Conservation (phyloP, 2,797 vertebrate species). For the Falco rusticolus region DNA sequence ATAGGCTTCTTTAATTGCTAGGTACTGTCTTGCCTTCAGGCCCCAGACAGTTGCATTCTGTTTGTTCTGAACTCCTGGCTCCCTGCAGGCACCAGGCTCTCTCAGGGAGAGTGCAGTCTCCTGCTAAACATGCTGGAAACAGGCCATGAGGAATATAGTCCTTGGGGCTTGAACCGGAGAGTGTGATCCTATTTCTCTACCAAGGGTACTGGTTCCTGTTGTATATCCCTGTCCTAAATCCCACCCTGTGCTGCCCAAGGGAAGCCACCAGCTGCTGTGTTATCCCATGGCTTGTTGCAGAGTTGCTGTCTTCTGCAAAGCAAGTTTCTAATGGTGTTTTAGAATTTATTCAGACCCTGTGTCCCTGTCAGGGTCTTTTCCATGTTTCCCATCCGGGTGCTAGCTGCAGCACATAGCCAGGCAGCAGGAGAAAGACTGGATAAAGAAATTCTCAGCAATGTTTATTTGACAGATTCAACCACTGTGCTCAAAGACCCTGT, state of each 20-base stretch:
- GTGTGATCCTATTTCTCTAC: neutral
- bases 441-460: neutral
- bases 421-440: neutral
- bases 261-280: neutral
- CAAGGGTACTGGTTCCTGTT: neutral
- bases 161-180: neutral
- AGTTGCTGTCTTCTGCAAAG: neutral
- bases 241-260: neutral
- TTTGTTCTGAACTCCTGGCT: neutral
- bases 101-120: neutral
- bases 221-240: neutral
- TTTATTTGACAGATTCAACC: neutral
- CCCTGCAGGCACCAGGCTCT: neutral
- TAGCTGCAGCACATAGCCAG: neutral
- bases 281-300: neutral
- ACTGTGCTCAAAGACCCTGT: neutral
- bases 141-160: fast-evolving
- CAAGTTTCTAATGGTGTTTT: neutral
- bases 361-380: neutral
- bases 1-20: neutral
- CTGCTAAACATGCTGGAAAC: neutral
- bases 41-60: neutral
- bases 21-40: neutral
- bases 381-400: neutral
- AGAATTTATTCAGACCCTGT: neutral